These are phyloP conservation scores for Xenotilapia caudafasciata DNA, from an alignment of 2,113 vertebrate genomes.

Conservation along the genomic window DNA sequence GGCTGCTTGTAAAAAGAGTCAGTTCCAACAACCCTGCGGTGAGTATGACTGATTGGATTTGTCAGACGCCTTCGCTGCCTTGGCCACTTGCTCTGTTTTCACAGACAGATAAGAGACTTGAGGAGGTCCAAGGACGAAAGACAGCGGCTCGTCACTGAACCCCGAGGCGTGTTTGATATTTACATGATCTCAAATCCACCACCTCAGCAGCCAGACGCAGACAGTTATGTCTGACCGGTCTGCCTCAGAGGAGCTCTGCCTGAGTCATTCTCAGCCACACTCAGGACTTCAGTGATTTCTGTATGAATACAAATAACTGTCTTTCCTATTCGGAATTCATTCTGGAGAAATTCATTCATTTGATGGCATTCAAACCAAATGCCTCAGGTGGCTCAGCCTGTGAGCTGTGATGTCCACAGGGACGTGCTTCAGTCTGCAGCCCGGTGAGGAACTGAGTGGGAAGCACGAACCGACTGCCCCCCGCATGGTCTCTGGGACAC, in stretches of 20 bases:
- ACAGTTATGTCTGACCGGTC: not conserved
- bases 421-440: not conserved
- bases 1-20: not conserved
- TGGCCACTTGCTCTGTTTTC: not conserved
- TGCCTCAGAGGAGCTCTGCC: not conserved
- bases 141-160: not conserved
- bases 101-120: not conserved
- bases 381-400: not conserved
- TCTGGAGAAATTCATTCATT: not conserved
- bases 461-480: not conserved
- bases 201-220: not conserved
- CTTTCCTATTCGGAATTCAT: not conserved
- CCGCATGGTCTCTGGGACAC: not conserved
- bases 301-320: not conserved
- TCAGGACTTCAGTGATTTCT: not conserved
- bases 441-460: not conserved
- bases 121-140: not conserved
- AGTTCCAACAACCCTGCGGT: not conserved
- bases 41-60: conserved; percentile 3
- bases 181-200: not conserved
- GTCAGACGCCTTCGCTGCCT: not conserved
- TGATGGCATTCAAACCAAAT: not conserved
- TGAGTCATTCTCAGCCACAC: not conserved
- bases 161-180: conserved; percentile 15
- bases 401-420: not conserved